Evolutionary conservation across 37 sponge, comb jelly and placozoan species (phyloP), one percentile per base, ranked within the genome.

Genomic region (Aphrocallistes beatrix): DNA sequence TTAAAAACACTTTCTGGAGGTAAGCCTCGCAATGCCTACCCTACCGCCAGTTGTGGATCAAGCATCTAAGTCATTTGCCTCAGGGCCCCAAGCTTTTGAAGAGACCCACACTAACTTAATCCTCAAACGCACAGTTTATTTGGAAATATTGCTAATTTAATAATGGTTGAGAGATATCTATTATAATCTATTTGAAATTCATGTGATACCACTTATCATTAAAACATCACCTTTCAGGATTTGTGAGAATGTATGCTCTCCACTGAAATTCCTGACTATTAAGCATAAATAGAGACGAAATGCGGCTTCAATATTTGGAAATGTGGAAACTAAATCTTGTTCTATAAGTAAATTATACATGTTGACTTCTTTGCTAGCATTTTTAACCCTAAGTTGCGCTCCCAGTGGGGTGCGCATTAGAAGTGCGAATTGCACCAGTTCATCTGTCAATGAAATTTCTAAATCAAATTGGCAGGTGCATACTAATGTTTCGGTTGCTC

Each of bases 181-280:
- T 42, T 42, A 16, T 42, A 42, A 6, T 42, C 6, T 42, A 42
- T 25, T 25, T 60, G 25, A 60, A 60, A 60, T 32, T 60, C 8
- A 60, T 60, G 75, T 60, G 75, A 60, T 60, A 60, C 75, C 75
- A 60, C 34, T 60, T 17, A 60, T 60, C 75, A 13, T 60, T 60
- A 60, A 19, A 60, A 28, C 75, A 60, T 60, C 75, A 60, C 75
- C 34, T 60, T 60, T 60, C 75, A 6, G 75, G 75, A 60, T 60
- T 60, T 60, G 75, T 60, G 75, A 60, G 75, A 42, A 60, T 60
- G 75, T 60, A 60, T 30, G 75, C 75, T 60, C 75, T 60, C 75
- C 25, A 60, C 75, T 60, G 21, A 19, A 60, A 60, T 60, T 60
- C 10, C 75, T 28, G 25, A 60, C 75, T 30, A 60, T 60, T 60